Conservation (phyloP, 2,888 invertebrate genomes). For the Oeneis ivallda region DNA sequence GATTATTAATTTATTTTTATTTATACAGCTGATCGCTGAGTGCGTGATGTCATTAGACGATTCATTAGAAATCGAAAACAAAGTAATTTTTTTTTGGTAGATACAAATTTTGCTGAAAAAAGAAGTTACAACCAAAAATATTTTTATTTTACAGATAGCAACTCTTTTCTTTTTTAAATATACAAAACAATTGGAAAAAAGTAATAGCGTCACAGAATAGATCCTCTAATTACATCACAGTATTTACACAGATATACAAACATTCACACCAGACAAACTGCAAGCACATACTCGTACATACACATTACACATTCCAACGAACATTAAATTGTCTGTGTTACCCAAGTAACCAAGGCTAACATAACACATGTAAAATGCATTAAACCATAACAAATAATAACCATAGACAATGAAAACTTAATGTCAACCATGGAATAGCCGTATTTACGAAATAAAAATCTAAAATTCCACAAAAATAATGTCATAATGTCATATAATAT, state of each 20-base stretch:
- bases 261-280: slow-evolving; percentile 35
- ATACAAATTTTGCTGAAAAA: no score
- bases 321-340: slow-evolving; percentile 29
- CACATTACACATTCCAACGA: slow-evolving; percentile 45
- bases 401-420: slow-evolving; percentile 47
- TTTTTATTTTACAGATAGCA: slow-evolving; percentile 18
- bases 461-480: slow-evolving; percentile 14
- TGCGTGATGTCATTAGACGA: slow-evolving; percentile 57
- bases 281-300: slow-evolving; percentile 32
- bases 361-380: slow-evolving; percentile 47
- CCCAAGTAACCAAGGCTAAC: slow-evolving; percentile 35
- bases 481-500: slow-evolving; percentile 3
- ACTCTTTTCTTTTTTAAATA: no score
- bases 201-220: background rate
- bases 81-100: background rate
- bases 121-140: background rate
- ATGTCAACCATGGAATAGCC: slow-evolving; percentile 37
- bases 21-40: slow-evolving; percentile 49
- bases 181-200: no score
- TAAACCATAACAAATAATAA: slow-evolving; percentile 60
- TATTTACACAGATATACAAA: slow-evolving; percentile 43
- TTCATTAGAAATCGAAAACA: slow-evolving; percentile 22
- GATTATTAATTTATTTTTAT: slow-evolving; percentile 42
- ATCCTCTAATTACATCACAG: slow-evolving; percentile 59
- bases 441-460: slow-evolving; percentile 18